Evolutionary conservation across 2,797 vertebrate species (phyloP), one percentile per base, ranked within the genome.

Genomic region (Pangasius sanitwongsei): DNA sequence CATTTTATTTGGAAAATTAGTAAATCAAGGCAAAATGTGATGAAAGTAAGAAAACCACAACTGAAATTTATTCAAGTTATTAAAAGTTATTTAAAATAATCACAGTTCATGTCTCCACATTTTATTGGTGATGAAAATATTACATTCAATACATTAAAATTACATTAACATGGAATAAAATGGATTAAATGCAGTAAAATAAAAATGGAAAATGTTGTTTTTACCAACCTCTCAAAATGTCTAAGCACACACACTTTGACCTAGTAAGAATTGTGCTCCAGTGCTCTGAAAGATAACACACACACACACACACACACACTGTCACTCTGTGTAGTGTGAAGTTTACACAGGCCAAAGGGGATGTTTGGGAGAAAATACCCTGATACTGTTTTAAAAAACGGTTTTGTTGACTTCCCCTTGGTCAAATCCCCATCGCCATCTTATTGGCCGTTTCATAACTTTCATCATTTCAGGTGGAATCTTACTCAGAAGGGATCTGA

Each of bases 341-440:
- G 28, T 80, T 80, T n/a, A 80, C n/a, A 80, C n/a, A 80, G 16
- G 77, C 50, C 50, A 80, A 57, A 80, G 50, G 77, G 50, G 77
- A 57, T n/a, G 15, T 80, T 80, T 57, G n/a, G 8, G 9, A 37
- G n/a, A 82, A 82, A 82, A 82, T 82, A 82, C 55, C 78, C 55
- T 57, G 53, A 81, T 57, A 11, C 31, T 50, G 74, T 74, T 80
- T 31, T 9, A 31, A 80, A 80, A 75, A 80, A 20, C 11, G 15
- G 12, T 1, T 50, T 80, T 80, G 16, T 4, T 81, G 31, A 59
- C 18, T 82, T 82, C 20, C 31, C 53, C 53, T 57, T 31, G 18
- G 18, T 57, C 77, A 57, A 57, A 23, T 78, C 41, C 48, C 28
- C 6, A 13, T 15, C 28, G 1, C 74, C 74, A n/a, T 53, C 5